phyloP scores from a whole-genome alignment of 37 sponge, comb jelly and placozoan species.

The Halisarca cf. caerulea region DNA sequence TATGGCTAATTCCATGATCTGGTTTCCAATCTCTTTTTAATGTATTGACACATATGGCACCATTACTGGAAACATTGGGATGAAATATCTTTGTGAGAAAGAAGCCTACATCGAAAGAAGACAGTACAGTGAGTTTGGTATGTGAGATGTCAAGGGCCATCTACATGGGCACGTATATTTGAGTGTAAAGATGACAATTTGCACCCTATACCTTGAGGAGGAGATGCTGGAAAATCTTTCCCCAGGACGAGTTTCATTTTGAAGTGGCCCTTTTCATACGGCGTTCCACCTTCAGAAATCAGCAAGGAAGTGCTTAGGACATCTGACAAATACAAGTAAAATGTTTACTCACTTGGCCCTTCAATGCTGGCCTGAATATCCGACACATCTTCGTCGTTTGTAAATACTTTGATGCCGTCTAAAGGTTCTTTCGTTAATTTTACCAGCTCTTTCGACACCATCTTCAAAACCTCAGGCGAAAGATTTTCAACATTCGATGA shows the following conservation, averaged over 20 bases:
- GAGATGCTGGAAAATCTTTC: constrained; percentile 90
- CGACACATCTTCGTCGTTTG: constrained; percentile 86
- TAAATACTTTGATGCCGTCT: constrained; percentile 85
- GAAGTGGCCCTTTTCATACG: constrained; percentile 90
- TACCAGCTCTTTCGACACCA: constrained; percentile 72
- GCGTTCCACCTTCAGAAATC: constrained; percentile 75
- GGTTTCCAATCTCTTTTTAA: constrained; percentile 98
- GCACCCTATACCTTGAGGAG: constrained; percentile 87
- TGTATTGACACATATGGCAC: constrained; percentile 99
- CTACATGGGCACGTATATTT: no score
- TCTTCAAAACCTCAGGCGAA: constrained; percentile 66
- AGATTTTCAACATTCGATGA: constrained; percentile 88
- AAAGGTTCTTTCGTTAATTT: constrained; percentile 65
- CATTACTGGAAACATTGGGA: constrained; percentile 95
- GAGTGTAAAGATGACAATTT: background rate
- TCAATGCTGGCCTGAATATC: constrained; percentile 87
- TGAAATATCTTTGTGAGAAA: constrained; percentile 98
- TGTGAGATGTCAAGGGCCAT: no score
- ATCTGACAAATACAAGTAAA: no score
- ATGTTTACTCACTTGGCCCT: constrained; percentile 86
- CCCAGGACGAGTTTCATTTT: constrained; percentile 88
- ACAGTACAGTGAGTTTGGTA: no score
- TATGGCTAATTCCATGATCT: constrained; percentile 89
- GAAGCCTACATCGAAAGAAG: constrained; percentile 57
- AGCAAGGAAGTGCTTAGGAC: no score